phyloP scores from a whole-genome alignment of 30 jellyfish, hydroid and myxozoan genomes.

The Hydractinia echinata region DNA sequence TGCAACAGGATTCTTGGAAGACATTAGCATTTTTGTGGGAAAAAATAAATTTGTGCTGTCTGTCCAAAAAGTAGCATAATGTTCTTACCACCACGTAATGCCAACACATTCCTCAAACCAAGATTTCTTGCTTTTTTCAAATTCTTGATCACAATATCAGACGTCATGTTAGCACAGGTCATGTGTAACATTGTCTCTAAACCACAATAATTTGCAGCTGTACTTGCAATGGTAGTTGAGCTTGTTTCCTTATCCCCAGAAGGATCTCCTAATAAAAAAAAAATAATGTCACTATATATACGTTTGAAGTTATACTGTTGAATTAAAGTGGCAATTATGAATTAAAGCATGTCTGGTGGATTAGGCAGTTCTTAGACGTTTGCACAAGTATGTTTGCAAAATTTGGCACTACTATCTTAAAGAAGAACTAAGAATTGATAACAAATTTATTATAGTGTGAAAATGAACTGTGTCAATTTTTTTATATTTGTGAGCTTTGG shows the following conservation, averaged over 20 bases:
- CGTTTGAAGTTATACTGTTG: not conserved
- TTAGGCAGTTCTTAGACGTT: not conserved
- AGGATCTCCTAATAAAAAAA: constrained; percentile 68
- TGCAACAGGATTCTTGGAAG: too few species aligned
- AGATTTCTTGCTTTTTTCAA: constrained; percentile 73
- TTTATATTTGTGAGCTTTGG: too few species aligned
- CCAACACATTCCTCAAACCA: constrained; percentile 81
- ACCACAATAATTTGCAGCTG: constrained; percentile 94
- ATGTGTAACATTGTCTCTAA: constrained; percentile 93
- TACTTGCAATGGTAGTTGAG: constrained; percentile 86
- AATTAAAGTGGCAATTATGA: not conserved
- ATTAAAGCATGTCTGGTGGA: not conserved
- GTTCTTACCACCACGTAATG: constrained; percentile 81
- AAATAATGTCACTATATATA: not conserved
- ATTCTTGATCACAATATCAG: constrained; percentile 55
- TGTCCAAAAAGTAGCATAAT: too few species aligned
- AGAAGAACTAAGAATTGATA: too few species aligned
- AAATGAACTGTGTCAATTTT: too few species aligned
- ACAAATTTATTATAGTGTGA: too few species aligned
- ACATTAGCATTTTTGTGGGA: too few species aligned
- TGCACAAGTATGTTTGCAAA: too few species aligned
- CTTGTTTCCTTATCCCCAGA: constrained; percentile 96
- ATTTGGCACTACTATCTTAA: too few species aligned
- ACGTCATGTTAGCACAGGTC: constrained; percentile 92
- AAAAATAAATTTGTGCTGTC: too few species aligned